phyloP scores from a whole-genome alignment of 2,888 invertebrate genomes.

The Plebejus anna region DNA sequence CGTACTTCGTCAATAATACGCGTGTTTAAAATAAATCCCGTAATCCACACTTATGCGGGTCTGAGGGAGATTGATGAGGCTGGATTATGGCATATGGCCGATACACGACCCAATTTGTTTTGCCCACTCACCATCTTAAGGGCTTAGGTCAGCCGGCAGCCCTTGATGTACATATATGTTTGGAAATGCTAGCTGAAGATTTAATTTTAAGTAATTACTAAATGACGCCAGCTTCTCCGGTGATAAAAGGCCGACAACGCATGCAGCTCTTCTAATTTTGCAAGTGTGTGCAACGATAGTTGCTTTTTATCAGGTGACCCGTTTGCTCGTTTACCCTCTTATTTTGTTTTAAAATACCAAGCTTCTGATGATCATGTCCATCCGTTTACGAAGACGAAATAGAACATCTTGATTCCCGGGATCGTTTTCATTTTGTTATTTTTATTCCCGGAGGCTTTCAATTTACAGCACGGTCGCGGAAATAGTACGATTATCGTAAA shows the following conservation, averaged over 20 bases:
- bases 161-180: not conserved
- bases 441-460: slow-evolving; percentile 58
- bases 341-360: no score
- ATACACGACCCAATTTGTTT: not conserved
- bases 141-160: not conserved
- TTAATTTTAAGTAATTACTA: no score
- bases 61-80: slow-evolving; percentile 75
- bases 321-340: no score
- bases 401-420: slow-evolving; percentile 55
- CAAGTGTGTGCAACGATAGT: no score
- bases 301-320: no score
- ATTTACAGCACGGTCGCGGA: slow-evolving; percentile 51
- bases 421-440: slow-evolving; percentile 67
- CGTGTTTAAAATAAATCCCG: slow-evolving; percentile 54
- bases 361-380: not conserved
- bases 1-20: not conserved
- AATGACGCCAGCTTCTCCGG: no score
- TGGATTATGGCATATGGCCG: slow-evolving; percentile 30
- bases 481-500: slow-evolving; percentile 44
- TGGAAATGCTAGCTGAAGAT: no score
- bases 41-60: slow-evolving; percentile 72
- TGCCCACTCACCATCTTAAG: slow-evolving; percentile 25
- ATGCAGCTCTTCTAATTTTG: no score
- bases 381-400: not conserved
- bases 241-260: no score